Percentiles rank a stretch among this genome's conserved stretches.
phyloP scores from a whole-genome alignment of 2,797 vertebrate species.

The Phyllotis vaccarum region DNA sequence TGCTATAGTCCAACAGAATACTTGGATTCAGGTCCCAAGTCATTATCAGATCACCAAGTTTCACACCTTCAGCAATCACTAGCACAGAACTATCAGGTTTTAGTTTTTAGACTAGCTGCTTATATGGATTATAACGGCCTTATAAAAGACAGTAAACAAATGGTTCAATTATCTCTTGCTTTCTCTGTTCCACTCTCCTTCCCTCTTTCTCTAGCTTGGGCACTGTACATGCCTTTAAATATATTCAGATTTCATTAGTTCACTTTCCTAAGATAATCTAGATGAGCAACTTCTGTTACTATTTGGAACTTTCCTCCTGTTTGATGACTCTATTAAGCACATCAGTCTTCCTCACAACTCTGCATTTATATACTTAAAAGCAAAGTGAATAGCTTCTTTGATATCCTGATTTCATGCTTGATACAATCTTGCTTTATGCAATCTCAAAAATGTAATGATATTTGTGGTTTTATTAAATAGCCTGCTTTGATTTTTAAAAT shows the following conservation, averaged over 20 bases:
- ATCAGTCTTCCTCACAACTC: neutral
- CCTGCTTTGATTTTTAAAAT: neutral
- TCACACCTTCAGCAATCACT: neutral
- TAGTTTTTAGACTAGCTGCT: neutral
- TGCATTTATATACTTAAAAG: neutral
- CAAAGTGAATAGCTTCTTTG: neutral
- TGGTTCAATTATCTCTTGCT: neutral
- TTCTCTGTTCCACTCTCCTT: neutral
- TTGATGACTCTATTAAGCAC: neutral
- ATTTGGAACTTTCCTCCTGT: neutral
- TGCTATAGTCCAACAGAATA: neutral
- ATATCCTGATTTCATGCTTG: neutral
- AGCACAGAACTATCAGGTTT: neutral
- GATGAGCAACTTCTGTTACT: neutral
- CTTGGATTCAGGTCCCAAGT: neutral
- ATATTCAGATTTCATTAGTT: neutral
- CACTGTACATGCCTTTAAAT: neutral
- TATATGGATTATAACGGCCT: neutral
- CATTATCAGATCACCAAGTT: neutral
- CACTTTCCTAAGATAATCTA: neutral
- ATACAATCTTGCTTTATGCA: accelerated
- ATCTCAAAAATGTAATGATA: neutral
- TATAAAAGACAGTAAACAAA: neutral
- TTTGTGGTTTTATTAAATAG: neutral
- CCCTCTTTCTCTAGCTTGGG: neutral